These are phyloP conservation scores for Botia almorhae DNA, from an alignment of 2,797 vertebrate species.

Conservation along the genomic window DNA sequence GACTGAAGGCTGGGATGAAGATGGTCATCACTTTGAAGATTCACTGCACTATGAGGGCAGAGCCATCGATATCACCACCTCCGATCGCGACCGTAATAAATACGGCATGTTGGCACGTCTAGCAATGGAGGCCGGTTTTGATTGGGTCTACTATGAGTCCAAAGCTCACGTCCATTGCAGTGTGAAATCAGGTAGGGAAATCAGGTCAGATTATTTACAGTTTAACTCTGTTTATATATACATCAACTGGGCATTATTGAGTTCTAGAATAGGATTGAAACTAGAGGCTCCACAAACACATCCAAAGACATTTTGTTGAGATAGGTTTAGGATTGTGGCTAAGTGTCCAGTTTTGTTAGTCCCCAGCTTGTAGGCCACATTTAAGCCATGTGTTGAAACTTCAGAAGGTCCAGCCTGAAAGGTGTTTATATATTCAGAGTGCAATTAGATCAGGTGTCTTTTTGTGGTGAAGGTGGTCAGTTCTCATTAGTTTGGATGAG, in stretches of 20 bases:
- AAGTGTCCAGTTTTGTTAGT: background rate
- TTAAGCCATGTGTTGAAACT: background rate
- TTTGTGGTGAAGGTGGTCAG: slow-evolving; percentile 46
- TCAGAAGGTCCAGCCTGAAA: background rate
- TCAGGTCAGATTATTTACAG: background rate
- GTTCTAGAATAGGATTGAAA: background rate
- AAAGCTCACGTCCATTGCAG: slow-evolving; percentile 98
- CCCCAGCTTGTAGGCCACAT: background rate
- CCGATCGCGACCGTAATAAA: slow-evolving; percentile 92
- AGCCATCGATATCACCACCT: slow-evolving; percentile 96
- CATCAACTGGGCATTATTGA: background rate
- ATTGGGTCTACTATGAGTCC: slow-evolving; percentile 98
- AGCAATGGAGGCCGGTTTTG: slow-evolving; percentile 96
- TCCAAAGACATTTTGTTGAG: too few species aligned
- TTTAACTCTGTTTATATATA: too few species aligned
- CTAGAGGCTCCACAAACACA: too few species aligned
- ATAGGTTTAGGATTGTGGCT: background rate
- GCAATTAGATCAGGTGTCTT: slow-evolving; percentile 34
- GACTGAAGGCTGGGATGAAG: slow-evolving; percentile 98
- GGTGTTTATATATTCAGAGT: background rate
- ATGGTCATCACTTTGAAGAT: slow-evolving; percentile 95
- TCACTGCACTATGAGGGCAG: slow-evolving; percentile 97
- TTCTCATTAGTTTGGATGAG: slow-evolving; percentile 58
- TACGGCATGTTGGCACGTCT: slow-evolving; percentile 96
- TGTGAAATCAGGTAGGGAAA: slow-evolving; percentile 95